Percentiles rank a stretch among this genome's conserved stretches.
These are phyloP conservation scores for Chrysochloris asiatica DNA, from an alignment of 2,113 vertebrate genomes.

Conservation along the genomic window DNA sequence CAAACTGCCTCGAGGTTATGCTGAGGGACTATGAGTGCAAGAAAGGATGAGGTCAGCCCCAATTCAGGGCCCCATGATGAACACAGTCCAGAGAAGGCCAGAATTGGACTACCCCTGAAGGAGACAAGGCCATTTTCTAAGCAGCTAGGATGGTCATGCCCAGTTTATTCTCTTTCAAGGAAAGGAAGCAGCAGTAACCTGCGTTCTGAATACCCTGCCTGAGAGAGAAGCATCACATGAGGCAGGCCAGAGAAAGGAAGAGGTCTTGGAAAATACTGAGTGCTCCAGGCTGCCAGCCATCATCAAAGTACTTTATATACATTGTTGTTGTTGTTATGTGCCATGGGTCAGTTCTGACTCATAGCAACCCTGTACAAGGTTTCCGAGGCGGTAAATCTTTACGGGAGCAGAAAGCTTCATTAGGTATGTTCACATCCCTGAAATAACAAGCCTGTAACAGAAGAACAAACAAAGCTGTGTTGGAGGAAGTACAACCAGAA, in stretches of 20 bases:
- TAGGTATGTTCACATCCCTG: background rate
- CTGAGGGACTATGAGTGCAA: background rate
- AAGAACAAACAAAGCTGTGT: too few relatives aligned
- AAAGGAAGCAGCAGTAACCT: background rate
- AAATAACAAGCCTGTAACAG: background rate
- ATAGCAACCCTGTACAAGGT: too few relatives aligned
- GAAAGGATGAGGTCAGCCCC: background rate
- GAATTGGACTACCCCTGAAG: background rate
- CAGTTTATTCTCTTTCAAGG: background rate
- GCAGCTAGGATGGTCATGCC: background rate
- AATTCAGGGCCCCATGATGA: background rate
- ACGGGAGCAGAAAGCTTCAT: too few relatives aligned
- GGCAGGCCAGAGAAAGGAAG: background rate
- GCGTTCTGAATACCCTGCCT: background rate
- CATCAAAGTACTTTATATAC: too few relatives aligned
- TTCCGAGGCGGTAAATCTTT: too few relatives aligned
- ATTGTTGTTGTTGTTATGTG: too few relatives aligned
- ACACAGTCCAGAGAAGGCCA: background rate
- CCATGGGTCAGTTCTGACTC: too few relatives aligned
- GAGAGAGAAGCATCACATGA: background rate
- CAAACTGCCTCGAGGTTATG: background rate
- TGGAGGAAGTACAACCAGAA: too few relatives aligned
- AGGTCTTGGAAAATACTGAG: background rate
- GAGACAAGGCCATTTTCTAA: background rate
- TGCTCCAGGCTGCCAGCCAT: background rate